phyloP scores from a whole-genome alignment of 2,888 invertebrate species.

The Euplagia quadripunctaria region DNA sequence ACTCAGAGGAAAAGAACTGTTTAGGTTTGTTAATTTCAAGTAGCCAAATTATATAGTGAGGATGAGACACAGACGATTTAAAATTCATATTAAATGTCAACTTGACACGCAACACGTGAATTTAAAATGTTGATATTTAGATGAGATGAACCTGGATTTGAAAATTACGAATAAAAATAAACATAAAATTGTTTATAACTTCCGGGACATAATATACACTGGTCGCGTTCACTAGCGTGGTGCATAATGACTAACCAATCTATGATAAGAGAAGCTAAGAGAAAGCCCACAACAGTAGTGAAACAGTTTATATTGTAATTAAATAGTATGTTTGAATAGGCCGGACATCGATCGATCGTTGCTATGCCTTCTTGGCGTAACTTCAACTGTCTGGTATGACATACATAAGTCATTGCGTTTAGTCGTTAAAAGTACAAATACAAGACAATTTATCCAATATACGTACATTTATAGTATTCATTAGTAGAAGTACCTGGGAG shows the following conservation, averaged over 20 bases:
- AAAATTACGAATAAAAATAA: background rate
- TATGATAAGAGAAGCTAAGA: background rate
- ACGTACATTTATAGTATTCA: background rate
- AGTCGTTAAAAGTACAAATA: background rate
- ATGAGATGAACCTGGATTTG: too few species aligned
- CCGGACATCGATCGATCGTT: background rate
- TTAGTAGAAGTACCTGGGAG: background rate
- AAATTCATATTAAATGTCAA: constrained; percentile 22
- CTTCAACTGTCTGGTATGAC: background rate
- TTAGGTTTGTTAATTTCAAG: constrained; percentile 73
- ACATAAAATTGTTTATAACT: background rate
- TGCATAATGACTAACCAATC: background rate
- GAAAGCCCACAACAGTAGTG: background rate
- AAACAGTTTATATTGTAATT: background rate
- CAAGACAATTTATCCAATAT: background rate
- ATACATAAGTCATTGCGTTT: background rate
- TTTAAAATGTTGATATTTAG: background rate
- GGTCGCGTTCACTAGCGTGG: background rate
- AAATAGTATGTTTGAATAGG: background rate
- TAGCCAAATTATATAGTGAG: constrained; percentile 64
- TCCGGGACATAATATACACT: too few species aligned
- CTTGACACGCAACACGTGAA: constrained; percentile 26
- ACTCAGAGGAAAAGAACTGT: constrained; percentile 79
- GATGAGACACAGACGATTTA: constrained; percentile 53
- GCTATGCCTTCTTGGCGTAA: background rate